These are phyloP conservation scores for Nyctereutes procyonoides DNA, from an alignment of 2,113 vertebrate genomes.

Conservation along the genomic window DNA sequence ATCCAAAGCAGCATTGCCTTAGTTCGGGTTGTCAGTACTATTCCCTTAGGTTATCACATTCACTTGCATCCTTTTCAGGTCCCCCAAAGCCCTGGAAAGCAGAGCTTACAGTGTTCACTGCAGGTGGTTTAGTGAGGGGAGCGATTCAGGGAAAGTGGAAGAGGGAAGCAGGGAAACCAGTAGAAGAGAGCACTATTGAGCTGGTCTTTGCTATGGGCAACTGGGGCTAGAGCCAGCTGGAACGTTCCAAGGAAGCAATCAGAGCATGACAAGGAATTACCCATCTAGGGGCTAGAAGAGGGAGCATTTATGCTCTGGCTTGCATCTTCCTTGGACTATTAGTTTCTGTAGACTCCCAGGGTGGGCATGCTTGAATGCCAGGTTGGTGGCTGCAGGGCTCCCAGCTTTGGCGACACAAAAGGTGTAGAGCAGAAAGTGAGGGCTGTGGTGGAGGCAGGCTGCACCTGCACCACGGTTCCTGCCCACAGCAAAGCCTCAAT, in stretches of 20 bases:
- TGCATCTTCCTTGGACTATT: neutral
- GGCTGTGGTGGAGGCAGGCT: fast-evolving
- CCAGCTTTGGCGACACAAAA: neutral
- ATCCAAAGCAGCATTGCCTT: neutral
- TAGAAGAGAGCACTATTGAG: neutral
- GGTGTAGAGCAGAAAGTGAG: neutral
- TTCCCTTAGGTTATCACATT: neutral
- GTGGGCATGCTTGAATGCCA: neutral
- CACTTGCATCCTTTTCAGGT: neutral
- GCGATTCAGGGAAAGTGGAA: neutral
- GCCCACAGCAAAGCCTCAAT: neutral
- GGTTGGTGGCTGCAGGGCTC: neutral
- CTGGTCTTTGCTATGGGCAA: neutral
- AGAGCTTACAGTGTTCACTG: neutral
- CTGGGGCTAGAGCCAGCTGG: no score
- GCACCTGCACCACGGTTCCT: neutral
- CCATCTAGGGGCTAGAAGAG: neutral
- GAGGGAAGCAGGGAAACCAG: neutral
- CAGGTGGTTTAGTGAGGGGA: fast-evolving
- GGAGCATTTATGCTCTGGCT: neutral
- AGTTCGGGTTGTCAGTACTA: neutral
- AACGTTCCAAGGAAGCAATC: neutral
- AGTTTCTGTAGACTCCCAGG: neutral
- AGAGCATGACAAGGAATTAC: neutral
- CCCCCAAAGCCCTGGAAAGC: neutral